These are phyloP conservation scores for Zoanthus sociatus DNA, from an alignment of 92 coral and sea anemone species.

Conservation along the genomic window DNA sequence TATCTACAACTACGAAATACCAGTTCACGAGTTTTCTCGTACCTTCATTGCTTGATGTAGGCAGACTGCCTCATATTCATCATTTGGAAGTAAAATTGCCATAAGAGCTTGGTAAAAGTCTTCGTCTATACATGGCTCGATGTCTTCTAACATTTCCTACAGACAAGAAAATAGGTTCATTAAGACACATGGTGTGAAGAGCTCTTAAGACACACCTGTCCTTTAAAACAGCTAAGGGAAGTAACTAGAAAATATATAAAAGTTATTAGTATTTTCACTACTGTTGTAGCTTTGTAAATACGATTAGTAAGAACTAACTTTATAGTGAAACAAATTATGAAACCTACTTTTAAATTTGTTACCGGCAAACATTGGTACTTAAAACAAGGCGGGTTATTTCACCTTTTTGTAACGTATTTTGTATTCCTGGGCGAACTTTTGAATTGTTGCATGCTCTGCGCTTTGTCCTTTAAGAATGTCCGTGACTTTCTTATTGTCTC, in stretches of 20 bases:
- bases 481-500: conserved; percentile 68
- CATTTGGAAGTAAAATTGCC: conserved; percentile 65
- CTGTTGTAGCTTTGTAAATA: no score
- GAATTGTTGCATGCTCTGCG: conserved; percentile 57
- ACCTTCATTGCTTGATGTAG: conserved; percentile 91
- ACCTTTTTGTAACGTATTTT: conserved; percentile 72
- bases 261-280: no score
- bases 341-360: neutral
- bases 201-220: neutral
- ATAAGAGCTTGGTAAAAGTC: conserved; percentile 76
- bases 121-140: conserved; percentile 72
- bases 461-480: conserved; percentile 67
- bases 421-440: conserved; percentile 77
- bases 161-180: neutral
- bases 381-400: no score
- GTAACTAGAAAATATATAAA: no score
- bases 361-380: neutral
- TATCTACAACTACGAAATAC: no score
- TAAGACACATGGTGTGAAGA: neutral
- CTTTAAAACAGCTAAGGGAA: neutral
- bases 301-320: neutral
- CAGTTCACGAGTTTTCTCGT: neutral
- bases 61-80: conserved; percentile 64
- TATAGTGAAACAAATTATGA: neutral
- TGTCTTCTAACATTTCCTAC: conserved; percentile 82